Conservation (phyloP, 2,888 invertebrate genomes). For the Willowsia nigromaculata region DNA sequence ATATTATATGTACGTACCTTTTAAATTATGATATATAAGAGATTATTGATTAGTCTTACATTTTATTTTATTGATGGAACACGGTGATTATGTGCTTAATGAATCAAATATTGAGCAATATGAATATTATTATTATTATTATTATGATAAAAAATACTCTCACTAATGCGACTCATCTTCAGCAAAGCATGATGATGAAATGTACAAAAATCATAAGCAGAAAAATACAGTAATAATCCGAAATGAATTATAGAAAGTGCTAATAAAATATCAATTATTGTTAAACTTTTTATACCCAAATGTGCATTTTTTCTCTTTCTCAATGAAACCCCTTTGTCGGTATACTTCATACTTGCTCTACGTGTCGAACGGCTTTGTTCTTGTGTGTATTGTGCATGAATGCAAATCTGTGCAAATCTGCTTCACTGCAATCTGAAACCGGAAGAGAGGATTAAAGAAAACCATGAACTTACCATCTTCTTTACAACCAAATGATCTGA, state of each 20-base stretch:
- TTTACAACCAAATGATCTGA: no score
- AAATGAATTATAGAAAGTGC: constrained; percentile 46
- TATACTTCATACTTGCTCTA: no score
- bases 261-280: constrained; percentile 39
- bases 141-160: constrained; percentile 22
- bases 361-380: no score
- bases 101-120: constrained; percentile 45
- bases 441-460: no score
- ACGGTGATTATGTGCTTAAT: constrained; percentile 46
- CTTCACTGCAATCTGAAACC: no score
- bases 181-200: constrained; percentile 27
- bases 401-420: no score
- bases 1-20: constrained; percentile 33
- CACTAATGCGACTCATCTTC: constrained; percentile 32
- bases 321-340: no score
- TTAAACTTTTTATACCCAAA: neutral
- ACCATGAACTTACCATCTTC: no score
- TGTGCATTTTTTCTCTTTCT: neutral
- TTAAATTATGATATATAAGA: constrained; percentile 21
- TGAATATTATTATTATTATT: no score
- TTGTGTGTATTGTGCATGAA: no score
- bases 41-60: neutral
- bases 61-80: constrained; percentile 39
- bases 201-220: constrained; percentile 43
- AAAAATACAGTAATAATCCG: constrained; percentile 37